Base-by-base conservation (phyloP, 2,888 invertebrate genomes). In the Apamea crenata region DNA sequence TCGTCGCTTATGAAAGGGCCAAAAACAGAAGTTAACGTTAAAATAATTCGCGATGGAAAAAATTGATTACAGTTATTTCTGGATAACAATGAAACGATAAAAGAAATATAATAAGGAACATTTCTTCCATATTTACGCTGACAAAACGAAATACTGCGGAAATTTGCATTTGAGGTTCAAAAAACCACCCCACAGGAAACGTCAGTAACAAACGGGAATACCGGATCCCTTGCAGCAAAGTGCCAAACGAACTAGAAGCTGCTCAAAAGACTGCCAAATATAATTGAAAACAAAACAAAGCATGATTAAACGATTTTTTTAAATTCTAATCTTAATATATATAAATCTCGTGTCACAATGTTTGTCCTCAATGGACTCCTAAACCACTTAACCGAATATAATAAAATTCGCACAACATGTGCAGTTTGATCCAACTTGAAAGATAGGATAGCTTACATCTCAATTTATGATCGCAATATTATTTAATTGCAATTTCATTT, bases 231-330 rank as follows among this genome's bases (percentile, higher is more conserved):
- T 59, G 32, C 44, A 65, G 80, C 63, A 36, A 65, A 18, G 16
- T 44, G 40, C 56, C 68, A 50, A 83, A 59, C 80, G 56, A 63
- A 82, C 68, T 32, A 84, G 16, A 84, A 77, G 12, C 8, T 40
- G 16, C 16, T 78, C 63, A 78, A 65, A 83, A 69, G 44, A 32
- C 65, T 44, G 73, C 61, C 56, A 73, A 74, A 53, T 18, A 36
- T 70, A 71, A 67, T 83, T 59, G 12, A 65, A 84, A 78, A 53
- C 40, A 74, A 70, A 80, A 84, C 66, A 80, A 74, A 71, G n/a
- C 50, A 18, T 29, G 21, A 68, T 36, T 21, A 44, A 70, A 79
- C n/a, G 18, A n/a, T n/a, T n/a, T n/a, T n/a, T n/a, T n/a, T n/a
- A n/a, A n/a, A n/a, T n/a, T n/a, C n/a, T n/a, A n/a, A n/a, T n/a